Evolutionary conservation across 1,140 invertebrate genomes (phyloP).

Genomic region (Aphidius gifuensis): DNA sequence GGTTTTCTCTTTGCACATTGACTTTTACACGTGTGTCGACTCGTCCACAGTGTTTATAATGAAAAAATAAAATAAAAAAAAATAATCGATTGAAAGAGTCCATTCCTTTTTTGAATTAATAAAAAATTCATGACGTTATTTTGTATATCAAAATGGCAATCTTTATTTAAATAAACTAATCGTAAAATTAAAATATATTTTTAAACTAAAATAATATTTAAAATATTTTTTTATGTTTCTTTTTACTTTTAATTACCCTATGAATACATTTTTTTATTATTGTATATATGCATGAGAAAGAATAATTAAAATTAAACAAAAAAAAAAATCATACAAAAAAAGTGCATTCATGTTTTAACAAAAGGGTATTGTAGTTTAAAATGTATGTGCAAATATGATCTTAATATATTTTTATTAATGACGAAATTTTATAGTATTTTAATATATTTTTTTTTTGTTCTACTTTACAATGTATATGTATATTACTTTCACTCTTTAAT

Average conservation of each 20-base stretch:
- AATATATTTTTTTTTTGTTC: conserved; percentile 35
- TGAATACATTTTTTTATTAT: neutral
- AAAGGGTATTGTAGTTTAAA: neutral
- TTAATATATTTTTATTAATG: conserved; percentile 45
- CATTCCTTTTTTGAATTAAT: no score
- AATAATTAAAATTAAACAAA: neutral
- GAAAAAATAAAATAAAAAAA: no score
- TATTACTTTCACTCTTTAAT: conserved; percentile 47
- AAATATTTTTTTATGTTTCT: no score
- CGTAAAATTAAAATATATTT: no score
- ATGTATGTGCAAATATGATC: neutral
- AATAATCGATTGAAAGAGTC: conserved; percentile 1
- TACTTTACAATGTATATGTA: conserved; percentile 33
- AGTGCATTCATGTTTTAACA: no score
- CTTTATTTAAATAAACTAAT: no score
- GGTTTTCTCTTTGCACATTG: conserved; percentile 21
- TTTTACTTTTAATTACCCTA: no score
- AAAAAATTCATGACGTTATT: no score
- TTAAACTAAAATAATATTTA: no score
- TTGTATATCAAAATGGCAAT: no score
- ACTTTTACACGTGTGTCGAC: no score
- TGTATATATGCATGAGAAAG: neutral
- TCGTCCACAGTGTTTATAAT: no score
- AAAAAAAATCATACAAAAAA: neutral
- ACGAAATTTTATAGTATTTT: conserved; percentile 25